Evolutionary conservation across 1,140 invertebrate genomes (phyloP).

Genomic region (Pogonus chalceus): DNA sequence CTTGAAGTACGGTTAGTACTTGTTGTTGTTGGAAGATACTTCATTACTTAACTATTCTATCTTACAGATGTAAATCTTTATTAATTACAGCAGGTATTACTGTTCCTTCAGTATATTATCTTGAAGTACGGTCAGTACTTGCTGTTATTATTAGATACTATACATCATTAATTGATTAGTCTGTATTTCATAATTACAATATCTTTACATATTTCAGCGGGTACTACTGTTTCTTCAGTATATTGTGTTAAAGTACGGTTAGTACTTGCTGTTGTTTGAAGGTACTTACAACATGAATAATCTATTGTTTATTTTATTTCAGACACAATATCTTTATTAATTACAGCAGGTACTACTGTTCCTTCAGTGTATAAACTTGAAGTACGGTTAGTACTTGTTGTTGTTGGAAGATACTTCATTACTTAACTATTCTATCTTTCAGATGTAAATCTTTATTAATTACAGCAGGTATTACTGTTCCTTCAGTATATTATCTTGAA

Average conservation of each 20-base stretch:
- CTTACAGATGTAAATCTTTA: background rate
- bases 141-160: no score
- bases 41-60: background rate
- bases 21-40: background rate
- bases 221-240: no score
- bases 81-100: background rate
- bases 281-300: no score
- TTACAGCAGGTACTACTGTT: no score
- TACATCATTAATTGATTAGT: no score
- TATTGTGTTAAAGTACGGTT: no score
- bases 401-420: background rate
- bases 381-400: background rate
- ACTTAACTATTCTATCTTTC: background rate
- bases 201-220: no score
- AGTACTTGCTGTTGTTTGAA: no score
- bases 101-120: background rate
- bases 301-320: no score
- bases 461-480: background rate
- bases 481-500: background rate
- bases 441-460: background rate
- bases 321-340: no score
- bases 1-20: background rate
- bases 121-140: no score
- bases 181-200: no score
- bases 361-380: background rate